These are phyloP conservation scores for Achatina immaculata DNA, from an alignment of 1,140 invertebrate genomes.

Conservation along the genomic window DNA sequence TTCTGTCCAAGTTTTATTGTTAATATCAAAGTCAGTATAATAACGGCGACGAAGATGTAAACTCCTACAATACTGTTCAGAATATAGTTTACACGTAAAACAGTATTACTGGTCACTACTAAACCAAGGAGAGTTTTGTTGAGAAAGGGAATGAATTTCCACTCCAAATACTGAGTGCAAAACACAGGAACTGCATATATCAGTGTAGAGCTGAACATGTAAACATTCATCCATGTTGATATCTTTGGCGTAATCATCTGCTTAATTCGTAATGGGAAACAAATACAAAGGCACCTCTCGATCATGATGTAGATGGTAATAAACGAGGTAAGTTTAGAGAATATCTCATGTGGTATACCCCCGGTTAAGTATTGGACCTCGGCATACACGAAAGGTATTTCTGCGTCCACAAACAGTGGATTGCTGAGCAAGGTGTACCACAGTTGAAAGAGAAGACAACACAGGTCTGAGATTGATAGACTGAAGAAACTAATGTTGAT, in stretches of 20 bases:
- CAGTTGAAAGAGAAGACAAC: no score
- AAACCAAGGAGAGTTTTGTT: not conserved
- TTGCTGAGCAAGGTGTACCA: not conserved
- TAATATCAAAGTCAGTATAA: not conserved
- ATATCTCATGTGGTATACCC: not conserved
- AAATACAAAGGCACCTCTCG: not conserved
- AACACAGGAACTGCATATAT: not conserved
- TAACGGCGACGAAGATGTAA: not conserved
- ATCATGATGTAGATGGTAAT: not conserved
- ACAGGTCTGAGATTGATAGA: not conserved
- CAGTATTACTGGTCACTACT: not conserved
- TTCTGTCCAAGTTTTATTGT: not conserved
- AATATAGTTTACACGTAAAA: not conserved
- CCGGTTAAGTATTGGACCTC: not conserved
- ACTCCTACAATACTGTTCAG: no score
- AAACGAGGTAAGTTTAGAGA: not conserved
- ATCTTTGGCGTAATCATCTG: not conserved
- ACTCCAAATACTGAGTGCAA: not conserved
- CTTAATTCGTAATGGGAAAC: not conserved
- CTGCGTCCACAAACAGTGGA: not conserved
- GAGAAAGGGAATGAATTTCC: not conserved
- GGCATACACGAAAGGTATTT: not conserved
- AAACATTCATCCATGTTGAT: not conserved
- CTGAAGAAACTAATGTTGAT: conserved; percentile 11
- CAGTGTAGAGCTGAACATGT: not conserved